Evolutionary conservation across 2,797 vertebrate species (phyloP), one percentile per base, ranked within the genome.

Genomic region (Lemur catta): DNA sequence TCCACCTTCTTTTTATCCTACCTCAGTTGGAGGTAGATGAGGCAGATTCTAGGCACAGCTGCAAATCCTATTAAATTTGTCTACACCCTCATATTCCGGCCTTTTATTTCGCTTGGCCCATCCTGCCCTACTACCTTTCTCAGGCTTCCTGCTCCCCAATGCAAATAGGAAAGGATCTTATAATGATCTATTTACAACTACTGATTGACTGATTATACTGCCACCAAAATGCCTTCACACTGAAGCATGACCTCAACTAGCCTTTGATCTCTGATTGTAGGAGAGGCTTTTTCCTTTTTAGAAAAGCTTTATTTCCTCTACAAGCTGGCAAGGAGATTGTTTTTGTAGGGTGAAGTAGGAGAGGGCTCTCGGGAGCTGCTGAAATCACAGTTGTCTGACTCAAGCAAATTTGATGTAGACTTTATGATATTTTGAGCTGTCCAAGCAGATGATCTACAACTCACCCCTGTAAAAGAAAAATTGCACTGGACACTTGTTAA

Each of bases 11-110:
- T 95, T 95, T 93, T 57, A 38, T 97, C 35, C n/a, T 38, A 81
- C n/a, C 95, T 52, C 96, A 63, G 89, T 72, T 93, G 97, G 96
- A 95, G 85, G 76, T 74, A 79, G 90, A 95, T 93, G 92, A 92
- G 78, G 81, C 76, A 43, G 50, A 69, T 22, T 12, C 38, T 33
- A 55, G 59, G 41, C 63, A 74, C 67, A 30, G 65, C 86, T 72
- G 46, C 86, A 84, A 89, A 92, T 87, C 4, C 65, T 95, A 18
- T 80, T 46, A 89, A 84, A 91, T 91, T 65, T 91, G 55, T 93
- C 57, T 88, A 95, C 59, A 59, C 15, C 22, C 28, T 93, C 28
- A 24, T 46, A 95, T 88, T 57, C 33, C 69, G 84, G 55, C 78
- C 67, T 71, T 84, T 61, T 74, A 11, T n/a, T 18, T 59, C 6